Evolutionary conservation across 1,140 invertebrate species (phyloP), one percentile per base, ranked within the genome.

Genomic region (Euschistus heros): DNA sequence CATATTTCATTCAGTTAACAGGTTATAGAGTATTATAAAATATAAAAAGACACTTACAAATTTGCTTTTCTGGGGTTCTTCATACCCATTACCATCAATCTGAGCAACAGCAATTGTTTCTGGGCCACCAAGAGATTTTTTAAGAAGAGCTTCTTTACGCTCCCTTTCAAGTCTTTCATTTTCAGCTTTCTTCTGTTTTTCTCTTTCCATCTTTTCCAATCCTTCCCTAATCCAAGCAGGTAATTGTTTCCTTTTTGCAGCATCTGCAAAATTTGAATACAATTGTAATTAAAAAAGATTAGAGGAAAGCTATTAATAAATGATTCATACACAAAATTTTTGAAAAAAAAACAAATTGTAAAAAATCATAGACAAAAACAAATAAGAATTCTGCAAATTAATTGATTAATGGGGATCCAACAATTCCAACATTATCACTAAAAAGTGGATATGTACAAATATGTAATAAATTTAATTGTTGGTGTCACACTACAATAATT

Each of bases 221-320:
- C 94, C 92, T 80, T 96, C 92, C 71, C 93, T 79, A 67, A 98
- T 97, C 95, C 95, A 98, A 6, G 89, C 89, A 54, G 95, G 95
- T 26, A 98, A 80, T 72, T 91, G 86, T 73, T 92, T 87, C 37
- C 93, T 78, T 76, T 94, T 95, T 27, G 87, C 88, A 26, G 92
- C 91, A 80, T 97, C 94, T 79, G 82, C 72, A 65, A 79, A 76
- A 37, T 6, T 6, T 10, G 13, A 6, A 37, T 13, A 37, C 7
- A 37, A 37, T 5, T 8, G 8, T 3, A 30, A 30, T 30, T 30
- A 30, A 30, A 5, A 30, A 30, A 5, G 30, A 30, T 30, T n/a
- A n/a, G 30, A 6, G 13, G 10, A 10, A 10, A 37, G 8, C 10
- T 10, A 37, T 37, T 37, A 1, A 6, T 6, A 37, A 10, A 37